Conservation (phyloP, 1,140 invertebrate genomes). For the Lepidurus arcticus region DNA sequence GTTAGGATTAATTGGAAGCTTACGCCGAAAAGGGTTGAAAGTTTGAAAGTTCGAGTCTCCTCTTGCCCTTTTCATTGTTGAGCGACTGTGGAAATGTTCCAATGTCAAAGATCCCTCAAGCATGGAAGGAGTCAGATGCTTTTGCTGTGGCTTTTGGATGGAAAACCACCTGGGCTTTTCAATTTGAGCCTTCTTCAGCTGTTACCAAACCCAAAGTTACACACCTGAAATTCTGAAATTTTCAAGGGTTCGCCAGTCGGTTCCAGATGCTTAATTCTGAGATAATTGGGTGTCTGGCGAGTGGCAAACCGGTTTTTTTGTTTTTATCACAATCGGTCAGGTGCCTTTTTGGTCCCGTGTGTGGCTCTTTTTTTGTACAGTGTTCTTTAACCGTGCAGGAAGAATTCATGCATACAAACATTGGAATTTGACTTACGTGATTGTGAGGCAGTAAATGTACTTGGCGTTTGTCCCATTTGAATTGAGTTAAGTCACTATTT, state of each 20-base stretch:
- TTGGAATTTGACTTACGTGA: too few relatives aligned
- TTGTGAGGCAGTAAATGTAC: too few relatives aligned
- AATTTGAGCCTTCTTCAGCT: neutral
- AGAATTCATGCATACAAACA: too few relatives aligned
- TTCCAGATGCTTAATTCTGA: conserved; percentile 12
- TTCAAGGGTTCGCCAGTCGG: neutral
- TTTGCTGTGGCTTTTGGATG: neutral
- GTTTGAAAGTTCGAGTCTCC: neutral
- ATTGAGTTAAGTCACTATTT: too few relatives aligned
- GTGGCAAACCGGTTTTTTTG: neutral
- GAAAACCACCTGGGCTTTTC: neutral
- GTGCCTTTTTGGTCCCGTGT: too few relatives aligned
- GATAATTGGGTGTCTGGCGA: neutral
- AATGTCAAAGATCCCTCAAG: neutral
- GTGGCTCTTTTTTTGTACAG: too few relatives aligned
- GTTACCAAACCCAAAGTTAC: neutral
- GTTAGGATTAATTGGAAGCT: neutral
- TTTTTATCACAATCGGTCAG: too few relatives aligned
- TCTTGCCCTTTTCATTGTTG: neutral
- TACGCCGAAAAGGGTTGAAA: conserved; percentile 1
- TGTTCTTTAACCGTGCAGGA: too few relatives aligned
- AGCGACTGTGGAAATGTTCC: neutral
- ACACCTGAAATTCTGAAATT: neutral
- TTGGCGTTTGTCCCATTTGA: too few relatives aligned
- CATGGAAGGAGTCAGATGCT: neutral